Conservation (phyloP, 2,888 invertebrate species). For the Meiosimyza platycephala region DNA sequence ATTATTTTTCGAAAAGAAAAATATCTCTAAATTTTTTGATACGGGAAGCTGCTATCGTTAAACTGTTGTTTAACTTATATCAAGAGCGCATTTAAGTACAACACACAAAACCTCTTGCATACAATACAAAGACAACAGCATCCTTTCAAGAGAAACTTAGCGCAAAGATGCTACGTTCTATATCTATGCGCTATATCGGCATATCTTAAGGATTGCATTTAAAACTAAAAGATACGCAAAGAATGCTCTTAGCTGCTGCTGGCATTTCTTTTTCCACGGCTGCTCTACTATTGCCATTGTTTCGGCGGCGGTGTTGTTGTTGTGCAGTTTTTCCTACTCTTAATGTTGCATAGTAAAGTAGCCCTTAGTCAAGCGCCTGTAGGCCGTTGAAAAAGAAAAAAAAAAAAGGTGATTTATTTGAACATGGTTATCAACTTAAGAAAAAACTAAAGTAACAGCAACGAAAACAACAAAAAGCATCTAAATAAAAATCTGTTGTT, state of each 20-base stretch:
- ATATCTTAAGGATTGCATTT: constrained; percentile 20
- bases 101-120: too few relatives aligned
- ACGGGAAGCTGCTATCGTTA: too few relatives aligned
- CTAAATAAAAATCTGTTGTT: not conserved
- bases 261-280: not conserved
- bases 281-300: not conserved
- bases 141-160: too few relatives aligned
- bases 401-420: constrained; percentile 66
- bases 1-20: too few relatives aligned
- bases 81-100: too few relatives aligned
- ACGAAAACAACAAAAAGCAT: constrained; percentile 27
- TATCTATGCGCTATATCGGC: not conserved
- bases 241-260: constrained; percentile 23
- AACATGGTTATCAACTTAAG: constrained; percentile 67
- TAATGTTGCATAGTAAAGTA: not conserved
- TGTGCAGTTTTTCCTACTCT: not conserved
- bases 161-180: too few relatives aligned
- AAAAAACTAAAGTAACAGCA: constrained; percentile 57
- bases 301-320: not conserved
- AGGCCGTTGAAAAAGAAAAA: constrained; percentile 55
- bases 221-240: constrained; percentile 28
- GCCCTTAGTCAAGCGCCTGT: constrained; percentile 48
- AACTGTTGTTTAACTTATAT: too few relatives aligned
- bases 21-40: too few relatives aligned
- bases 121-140: too few relatives aligned